Percentiles rank a stretch among this genome's conserved stretches.
Evolutionary conservation across 2,797 vertebrate genomes (phyloP).

Genomic region (Molossus alvarezi): DNA sequence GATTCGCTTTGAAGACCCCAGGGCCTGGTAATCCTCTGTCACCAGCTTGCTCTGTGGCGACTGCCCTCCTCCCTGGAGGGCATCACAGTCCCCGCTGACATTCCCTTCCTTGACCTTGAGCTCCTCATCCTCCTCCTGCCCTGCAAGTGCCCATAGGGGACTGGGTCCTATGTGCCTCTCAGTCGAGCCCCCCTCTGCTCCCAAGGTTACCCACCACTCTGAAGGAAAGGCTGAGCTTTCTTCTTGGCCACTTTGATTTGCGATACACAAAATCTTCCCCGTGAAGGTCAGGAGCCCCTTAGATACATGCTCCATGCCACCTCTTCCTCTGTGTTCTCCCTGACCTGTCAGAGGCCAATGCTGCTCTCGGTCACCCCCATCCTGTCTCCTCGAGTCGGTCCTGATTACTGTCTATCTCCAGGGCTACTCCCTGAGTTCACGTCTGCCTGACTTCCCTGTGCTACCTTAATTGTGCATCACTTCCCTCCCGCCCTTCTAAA

Average conservation of each 20-base stretch:
- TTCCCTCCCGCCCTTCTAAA: background rate
- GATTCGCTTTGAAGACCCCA: background rate
- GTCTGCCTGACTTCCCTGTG: background rate
- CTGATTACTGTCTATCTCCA: background rate
- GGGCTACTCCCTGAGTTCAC: background rate
- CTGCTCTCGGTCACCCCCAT: background rate
- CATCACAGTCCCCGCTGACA: background rate
- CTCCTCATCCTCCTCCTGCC: background rate
- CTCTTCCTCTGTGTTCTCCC: background rate
- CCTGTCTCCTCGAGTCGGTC: background rate
- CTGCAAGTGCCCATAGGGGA: background rate
- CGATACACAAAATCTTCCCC: background rate
- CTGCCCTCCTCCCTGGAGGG: background rate
- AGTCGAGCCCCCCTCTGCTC: background rate
- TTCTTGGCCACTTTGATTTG: background rate
- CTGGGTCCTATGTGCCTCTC: background rate
- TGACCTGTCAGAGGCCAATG: background rate
- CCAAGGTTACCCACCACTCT: background rate
- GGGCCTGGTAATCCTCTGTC: constrained; percentile 52
- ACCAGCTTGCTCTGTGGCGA: constrained; percentile 72
- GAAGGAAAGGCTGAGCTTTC: background rate
- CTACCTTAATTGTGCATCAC: background rate
- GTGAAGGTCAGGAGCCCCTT: background rate
- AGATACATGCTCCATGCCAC: background rate
- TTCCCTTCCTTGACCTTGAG: background rate